Evolutionary conservation across 1,140 invertebrate genomes (phyloP).

Genomic region (Drosophila micromelanica): DNA sequence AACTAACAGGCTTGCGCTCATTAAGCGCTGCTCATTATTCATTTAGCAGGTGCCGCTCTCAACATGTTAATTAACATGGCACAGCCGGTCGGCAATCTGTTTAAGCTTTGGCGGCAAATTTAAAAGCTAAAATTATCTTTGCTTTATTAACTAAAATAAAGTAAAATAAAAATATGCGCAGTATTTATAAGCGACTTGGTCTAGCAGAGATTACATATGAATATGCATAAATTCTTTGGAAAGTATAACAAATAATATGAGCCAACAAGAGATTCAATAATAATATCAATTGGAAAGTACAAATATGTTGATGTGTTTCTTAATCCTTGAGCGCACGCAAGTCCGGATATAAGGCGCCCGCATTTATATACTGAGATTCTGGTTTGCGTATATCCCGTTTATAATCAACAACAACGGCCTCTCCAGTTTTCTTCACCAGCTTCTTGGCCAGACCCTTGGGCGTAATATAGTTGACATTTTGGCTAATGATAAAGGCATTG

Average conservation of each 20-base stretch:
- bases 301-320: background rate
- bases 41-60: background rate
- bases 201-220: constrained; percentile 26
- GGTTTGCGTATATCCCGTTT: constrained; percentile 60
- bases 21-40: background rate
- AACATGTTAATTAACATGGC: constrained; percentile 1
- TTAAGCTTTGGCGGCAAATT: constrained; percentile 3
- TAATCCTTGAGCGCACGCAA: constrained; percentile 61
- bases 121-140: background rate
- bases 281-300: constrained; percentile 15
- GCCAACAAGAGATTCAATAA: constrained; percentile 9
- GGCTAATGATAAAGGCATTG: constrained; percentile 87
- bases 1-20: background rate
- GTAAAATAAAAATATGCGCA: background rate
- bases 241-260: background rate
- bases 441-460: constrained; percentile 88
- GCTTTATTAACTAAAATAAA: constrained; percentile 1
- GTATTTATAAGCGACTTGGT: background rate
- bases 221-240: constrained; percentile 31
- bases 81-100: background rate
- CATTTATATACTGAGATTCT: constrained; percentile 76
- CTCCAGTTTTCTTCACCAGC: constrained; percentile 88
- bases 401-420: constrained; percentile 85
- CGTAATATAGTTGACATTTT: constrained; percentile 87
- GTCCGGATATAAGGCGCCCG: constrained; percentile 78